These are phyloP conservation scores for Liopterus haemorrhoidalis DNA, from an alignment of 2,888 invertebrate species.

Conservation along the genomic window DNA sequence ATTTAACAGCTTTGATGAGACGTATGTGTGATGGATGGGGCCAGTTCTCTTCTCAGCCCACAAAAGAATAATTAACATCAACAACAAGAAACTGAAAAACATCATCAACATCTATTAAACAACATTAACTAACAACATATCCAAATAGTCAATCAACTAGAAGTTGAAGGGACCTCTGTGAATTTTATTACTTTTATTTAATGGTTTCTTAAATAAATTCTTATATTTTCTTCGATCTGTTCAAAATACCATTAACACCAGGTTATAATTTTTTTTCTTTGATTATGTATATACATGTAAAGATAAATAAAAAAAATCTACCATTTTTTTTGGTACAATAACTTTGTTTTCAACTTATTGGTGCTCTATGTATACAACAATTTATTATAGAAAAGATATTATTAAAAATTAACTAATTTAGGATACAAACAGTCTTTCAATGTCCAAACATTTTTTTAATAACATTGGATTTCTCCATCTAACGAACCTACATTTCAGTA, in stretches of 20 bases:
- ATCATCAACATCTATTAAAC: constrained; percentile 7
- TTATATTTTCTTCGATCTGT: constrained; percentile 5
- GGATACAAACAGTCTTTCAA: too few species aligned
- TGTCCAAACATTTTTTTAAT: too few species aligned
- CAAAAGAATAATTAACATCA: not conserved
- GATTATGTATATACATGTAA: constrained; percentile 16
- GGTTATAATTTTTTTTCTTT: too few species aligned
- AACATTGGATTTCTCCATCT: too few species aligned
- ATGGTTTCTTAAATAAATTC: constrained; percentile 5
- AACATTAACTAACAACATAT: constrained; percentile 1
- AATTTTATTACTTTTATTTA: too few species aligned
- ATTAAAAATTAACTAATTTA: too few species aligned
- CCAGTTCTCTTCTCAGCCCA: constrained; percentile 7
- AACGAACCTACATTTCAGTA: too few species aligned
- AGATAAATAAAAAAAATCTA: constrained; percentile 3
- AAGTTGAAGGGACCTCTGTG: too few species aligned
- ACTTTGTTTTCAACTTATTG: too few species aligned
- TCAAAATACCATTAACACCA: too few species aligned
- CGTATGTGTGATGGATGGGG: constrained; percentile 62
- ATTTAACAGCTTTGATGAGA: constrained; percentile 74
- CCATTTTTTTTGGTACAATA: not conserved
- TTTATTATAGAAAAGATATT: too few species aligned
- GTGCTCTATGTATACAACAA: too few species aligned
- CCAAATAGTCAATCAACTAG: constrained; percentile 2
- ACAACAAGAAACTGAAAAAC: constrained; percentile 5